Conservation (phyloP, 2,113 vertebrate species). For the Lophura nycthemera region DNA sequence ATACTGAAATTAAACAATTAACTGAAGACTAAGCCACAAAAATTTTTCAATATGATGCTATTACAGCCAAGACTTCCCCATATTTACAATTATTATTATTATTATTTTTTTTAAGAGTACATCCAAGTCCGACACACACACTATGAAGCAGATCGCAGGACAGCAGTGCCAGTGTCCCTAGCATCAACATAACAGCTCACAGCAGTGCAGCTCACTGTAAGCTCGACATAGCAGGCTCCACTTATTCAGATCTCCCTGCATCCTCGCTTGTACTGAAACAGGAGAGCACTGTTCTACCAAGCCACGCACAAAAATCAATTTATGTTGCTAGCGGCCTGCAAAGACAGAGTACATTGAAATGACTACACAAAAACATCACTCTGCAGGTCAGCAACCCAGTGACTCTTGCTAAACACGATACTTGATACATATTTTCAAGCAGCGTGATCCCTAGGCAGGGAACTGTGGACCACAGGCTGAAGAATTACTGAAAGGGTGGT, state of each 20-base stretch:
- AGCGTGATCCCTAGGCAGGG: not conserved
- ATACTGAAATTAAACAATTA: not conserved
- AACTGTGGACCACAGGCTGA: rapidly evolving
- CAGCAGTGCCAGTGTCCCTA: not conserved
- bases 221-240: not conserved
- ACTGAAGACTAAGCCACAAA: not conserved
- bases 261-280: rapidly evolving
- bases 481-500: rapidly evolving
- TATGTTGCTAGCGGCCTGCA: not conserved
- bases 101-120: not conserved
- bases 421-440: rapidly evolving
- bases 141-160: not conserved
- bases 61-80: not conserved
- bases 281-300: not conserved
- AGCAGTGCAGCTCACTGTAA: rapidly evolving
- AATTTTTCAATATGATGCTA: not conserved
- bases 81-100: not conserved
- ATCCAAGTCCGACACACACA: rapidly evolving
- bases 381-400: not conserved
- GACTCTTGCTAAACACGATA: not conserved
- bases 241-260: not conserved
- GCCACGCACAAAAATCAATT: rapidly evolving
- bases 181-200: too few species aligned
- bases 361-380: not conserved
- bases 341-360: not conserved